Evolutionary conservation across 2,113 vertebrate genomes (phyloP).

Genomic region (Anhinga rufa): DNA sequence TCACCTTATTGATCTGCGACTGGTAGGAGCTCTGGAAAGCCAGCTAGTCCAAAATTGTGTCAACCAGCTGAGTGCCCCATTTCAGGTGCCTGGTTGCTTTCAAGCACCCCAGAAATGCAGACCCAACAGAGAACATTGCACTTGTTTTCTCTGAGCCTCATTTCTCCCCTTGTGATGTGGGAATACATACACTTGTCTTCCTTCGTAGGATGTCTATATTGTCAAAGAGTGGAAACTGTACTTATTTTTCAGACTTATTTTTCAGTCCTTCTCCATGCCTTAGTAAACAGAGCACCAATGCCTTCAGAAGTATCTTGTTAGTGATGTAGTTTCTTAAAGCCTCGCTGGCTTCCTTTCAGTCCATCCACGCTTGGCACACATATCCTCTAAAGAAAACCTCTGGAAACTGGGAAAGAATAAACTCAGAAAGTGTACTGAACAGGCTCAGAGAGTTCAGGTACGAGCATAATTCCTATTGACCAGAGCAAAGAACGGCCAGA

Average conservation of each 20-base stretch:
- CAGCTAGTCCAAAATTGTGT: background rate
- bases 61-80: background rate
- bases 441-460: background rate
- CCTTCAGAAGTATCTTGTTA: background rate
- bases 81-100: background rate
- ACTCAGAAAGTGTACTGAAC: background rate
- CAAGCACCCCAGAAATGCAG: background rate
- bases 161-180: background rate
- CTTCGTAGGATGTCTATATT: background rate
- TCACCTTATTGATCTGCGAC: background rate
- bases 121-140: background rate
- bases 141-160: background rate
- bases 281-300: background rate
- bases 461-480: background rate
- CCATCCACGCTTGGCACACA: background rate
- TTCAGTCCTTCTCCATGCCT: background rate
- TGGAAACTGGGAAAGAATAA: background rate
- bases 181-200: background rate
- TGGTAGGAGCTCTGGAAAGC: background rate
- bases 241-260: background rate
- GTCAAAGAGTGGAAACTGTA: background rate
- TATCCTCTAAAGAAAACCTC: background rate
- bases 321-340: background rate
- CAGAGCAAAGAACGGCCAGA: background rate
- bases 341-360: background rate